Conservation (phyloP, 2,888 invertebrate genomes). For the Antheraea yamamai region DNA sequence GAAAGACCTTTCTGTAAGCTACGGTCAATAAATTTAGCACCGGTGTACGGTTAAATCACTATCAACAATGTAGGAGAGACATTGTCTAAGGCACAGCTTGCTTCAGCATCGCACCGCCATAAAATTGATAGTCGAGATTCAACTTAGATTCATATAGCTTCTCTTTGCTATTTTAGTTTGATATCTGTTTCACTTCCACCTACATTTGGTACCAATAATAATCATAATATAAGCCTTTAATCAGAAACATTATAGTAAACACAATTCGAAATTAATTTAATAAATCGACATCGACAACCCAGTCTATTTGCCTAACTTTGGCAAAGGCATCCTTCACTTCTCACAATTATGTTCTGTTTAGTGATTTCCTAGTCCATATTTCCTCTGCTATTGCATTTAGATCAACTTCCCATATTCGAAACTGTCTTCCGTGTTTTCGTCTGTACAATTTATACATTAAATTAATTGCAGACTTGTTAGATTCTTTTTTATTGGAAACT, state of each 20-base stretch:
- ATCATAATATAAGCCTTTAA: not conserved
- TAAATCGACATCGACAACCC: not conserved
- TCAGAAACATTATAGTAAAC: not conserved
- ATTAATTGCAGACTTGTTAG: not conserved
- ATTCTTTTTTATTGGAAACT: not conserved
- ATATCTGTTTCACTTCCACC: not conserved
- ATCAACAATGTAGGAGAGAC: slow-evolving; percentile 16
- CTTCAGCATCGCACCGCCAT: slow-evolving; percentile 7
- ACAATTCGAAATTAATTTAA: not conserved
- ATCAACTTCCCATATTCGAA: not conserved
- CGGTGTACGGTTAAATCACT: slow-evolving; percentile 15
- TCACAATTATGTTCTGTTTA: not conserved
- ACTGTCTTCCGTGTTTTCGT: not conserved
- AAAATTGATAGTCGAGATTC: slow-evolving; percentile 17
- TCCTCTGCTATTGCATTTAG: not conserved
- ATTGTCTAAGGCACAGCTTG: slow-evolving; percentile 7
- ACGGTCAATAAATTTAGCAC: slow-evolving; percentile 19
- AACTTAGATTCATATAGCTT: not conserved
- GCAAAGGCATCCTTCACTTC: not conserved
- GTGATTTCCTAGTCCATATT: not conserved
- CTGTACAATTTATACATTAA: too few species aligned
- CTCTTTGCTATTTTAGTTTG: not conserved
- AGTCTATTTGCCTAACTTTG: not conserved
- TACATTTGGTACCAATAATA: not conserved
- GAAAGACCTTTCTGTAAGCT: slow-evolving; percentile 17